These are phyloP conservation scores for Perizoma flavofasciatum DNA, from an alignment of 2,888 invertebrate genomes.

Conservation along the genomic window DNA sequence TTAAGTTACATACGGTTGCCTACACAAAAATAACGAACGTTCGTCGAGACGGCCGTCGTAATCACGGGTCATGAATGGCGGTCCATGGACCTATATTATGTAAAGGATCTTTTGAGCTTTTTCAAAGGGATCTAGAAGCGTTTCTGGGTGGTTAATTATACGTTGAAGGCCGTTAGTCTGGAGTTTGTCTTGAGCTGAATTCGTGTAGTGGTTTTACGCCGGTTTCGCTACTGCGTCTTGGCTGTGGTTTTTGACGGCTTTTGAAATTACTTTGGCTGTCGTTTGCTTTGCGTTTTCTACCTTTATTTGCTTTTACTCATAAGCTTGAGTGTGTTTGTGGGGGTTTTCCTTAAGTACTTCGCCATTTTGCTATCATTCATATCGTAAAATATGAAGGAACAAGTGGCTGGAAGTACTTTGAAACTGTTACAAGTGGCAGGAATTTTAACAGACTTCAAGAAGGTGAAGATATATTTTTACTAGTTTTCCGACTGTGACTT, in stretches of 20 bases:
- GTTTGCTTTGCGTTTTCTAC: constrained; percentile 23
- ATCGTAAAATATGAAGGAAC: no score
- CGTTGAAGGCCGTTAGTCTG: constrained; percentile 52
- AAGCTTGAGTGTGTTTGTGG: constrained; percentile 1
- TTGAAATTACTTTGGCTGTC: constrained; percentile 33
- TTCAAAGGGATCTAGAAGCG: constrained; percentile 68
- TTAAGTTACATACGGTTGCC: constrained; percentile 76
- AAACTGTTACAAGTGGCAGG: no score
- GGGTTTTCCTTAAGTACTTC: neutral
- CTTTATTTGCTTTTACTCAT: constrained; percentile 28
- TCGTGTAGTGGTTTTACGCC: constrained; percentile 50
- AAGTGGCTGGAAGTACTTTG: no score
- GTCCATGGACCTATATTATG: constrained; percentile 69
- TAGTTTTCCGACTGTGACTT: no score
- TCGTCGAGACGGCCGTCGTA: constrained; percentile 65
- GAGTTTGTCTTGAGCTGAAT: constrained; percentile 50
- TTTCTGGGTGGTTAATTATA: constrained; percentile 71
- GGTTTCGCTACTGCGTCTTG: constrained; percentile 45
- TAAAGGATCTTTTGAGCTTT: constrained; percentile 72
- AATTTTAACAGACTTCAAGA: no score
- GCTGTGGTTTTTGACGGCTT: constrained; percentile 44
- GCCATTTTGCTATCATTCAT: neutral
- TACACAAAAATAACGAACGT: constrained; percentile 83
- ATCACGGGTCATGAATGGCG: constrained; percentile 72
- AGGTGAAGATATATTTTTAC: no score